These are phyloP conservation scores for Nycticryphes semicollaris DNA, from an alignment of 2,113 vertebrate genomes.

Conservation along the genomic window DNA sequence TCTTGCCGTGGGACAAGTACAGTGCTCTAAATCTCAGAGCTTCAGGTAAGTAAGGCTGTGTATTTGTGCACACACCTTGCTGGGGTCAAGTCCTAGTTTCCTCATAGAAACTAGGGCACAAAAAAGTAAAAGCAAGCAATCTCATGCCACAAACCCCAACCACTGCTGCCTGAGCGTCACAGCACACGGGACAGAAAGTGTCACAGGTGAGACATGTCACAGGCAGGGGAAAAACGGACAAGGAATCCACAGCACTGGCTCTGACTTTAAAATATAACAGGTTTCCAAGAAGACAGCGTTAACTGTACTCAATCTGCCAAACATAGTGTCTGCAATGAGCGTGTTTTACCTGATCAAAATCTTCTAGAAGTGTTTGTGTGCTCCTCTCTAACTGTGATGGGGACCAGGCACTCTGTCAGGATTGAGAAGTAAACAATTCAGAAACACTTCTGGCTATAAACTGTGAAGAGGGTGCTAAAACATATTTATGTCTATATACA, in stretches of 20 bases:
- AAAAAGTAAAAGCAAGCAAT: not conserved
- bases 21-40: not conserved
- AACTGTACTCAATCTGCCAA: not conserved
- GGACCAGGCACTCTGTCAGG: not conserved
- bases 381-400: not conserved
- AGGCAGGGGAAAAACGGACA: fast-evolving
- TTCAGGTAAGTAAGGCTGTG: not conserved
- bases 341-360: not conserved
- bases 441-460: not conserved
- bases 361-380: fast-evolving
- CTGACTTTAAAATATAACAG: not conserved
- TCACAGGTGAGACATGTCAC: not conserved
- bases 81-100: not conserved
- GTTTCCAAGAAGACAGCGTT: not conserved
- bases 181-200: fast-evolving
- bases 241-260: fast-evolving
- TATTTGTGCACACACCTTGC: not conserved
- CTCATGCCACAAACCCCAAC: not conserved
- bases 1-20: fast-evolving
- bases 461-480: not conserved
- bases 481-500: not conserved
- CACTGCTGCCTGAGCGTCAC: not conserved
- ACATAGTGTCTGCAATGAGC: fast-evolving
- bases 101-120: not conserved
- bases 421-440: not conserved